Base-by-base conservation (phyloP, 2,113 vertebrate genomes). In the Brienomyrus longianalis region DNA sequence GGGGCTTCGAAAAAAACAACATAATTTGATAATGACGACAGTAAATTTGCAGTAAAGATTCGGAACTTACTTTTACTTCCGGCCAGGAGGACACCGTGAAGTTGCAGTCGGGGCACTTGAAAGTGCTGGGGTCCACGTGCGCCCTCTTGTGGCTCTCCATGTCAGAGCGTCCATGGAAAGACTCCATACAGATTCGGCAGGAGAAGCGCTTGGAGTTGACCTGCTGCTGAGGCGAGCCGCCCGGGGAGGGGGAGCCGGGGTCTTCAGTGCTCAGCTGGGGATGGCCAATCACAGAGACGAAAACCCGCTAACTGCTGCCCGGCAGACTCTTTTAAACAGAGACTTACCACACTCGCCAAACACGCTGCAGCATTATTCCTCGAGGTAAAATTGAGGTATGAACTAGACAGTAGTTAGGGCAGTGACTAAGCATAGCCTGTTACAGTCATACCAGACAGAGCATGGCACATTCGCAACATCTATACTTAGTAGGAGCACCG, bases 131-230 rank as follows among this genome's bases (percentile, higher is more conserved):
- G 92, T 98, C 97, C 5, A 97, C 86, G 48, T 99, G 98, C 89
- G 98, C 98, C 96, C 97, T 97, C 94, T 99, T 99, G 96, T 99
- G 98, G 95, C 97, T 99, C 92, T 99, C 98, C 98, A 99, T 99
- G 93, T 99, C 98, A 0, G 98, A 98, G 87, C 98, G 97, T 83
- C 98, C 97, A 0, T 96, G 95, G 90, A 99, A 99, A 90, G 97
- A 95, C 92, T 97, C 98, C 27, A 97, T 96, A 94, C 98, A 99
- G 93, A 99, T 97, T 92, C 97, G 97, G 91, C 98, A 99, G 92
- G 97, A 99, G 95, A 99, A 99, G 92, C 97, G 97, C 94, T 99
- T 99, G 50, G 96, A 90, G 92, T 90, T 92, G 27, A 94, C 92
- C 92, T 93, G 92, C 90, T 92, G 95, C 90, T 89, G 94, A 88